Conservation (phyloP, 2,888 invertebrate species). For the Cerastoderma edule region DNA sequence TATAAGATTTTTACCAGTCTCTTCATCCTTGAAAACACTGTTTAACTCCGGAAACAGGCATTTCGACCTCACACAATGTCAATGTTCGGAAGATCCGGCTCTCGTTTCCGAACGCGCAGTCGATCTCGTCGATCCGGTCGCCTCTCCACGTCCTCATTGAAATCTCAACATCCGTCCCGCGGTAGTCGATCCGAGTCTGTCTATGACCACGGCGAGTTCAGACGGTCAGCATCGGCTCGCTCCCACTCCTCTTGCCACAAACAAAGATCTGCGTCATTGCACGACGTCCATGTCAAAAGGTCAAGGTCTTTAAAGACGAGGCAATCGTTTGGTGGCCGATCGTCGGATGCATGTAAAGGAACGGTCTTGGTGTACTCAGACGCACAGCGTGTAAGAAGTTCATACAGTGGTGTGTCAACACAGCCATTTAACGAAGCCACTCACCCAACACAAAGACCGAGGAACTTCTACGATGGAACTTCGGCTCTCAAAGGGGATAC, state of each 20-base stretch:
- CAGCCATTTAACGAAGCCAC: background rate
- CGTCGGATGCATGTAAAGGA: background rate
- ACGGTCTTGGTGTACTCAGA: background rate
- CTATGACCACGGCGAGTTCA: slow-evolving; percentile 1
- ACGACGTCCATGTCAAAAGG: slow-evolving; percentile 10
- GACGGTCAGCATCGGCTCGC: background rate
- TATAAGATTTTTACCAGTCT: too few species aligned
- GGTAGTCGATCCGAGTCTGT: background rate
- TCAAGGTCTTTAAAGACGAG: background rate
- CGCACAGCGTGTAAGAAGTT: background rate
- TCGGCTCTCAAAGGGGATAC: background rate
- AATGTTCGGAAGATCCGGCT: slow-evolving; percentile 1
- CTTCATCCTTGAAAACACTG: too few species aligned
- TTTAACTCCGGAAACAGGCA: too few species aligned
- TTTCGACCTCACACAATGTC: slow-evolving; percentile 8
- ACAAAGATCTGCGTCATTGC: slow-evolving; percentile 9
- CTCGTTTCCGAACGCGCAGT: background rate
- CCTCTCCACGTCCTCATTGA: background rate
- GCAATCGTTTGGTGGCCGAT: slow-evolving; percentile 3
- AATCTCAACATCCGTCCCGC: background rate
- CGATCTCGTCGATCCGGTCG: slow-evolving; percentile 13
- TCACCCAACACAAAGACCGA: background rate
- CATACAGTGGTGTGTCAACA: background rate
- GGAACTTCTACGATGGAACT: background rate
- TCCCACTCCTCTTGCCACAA: background rate